Evolutionary conservation across 2,113 vertebrate species (phyloP).

Genomic region (Eulacestoma nigropectus): DNA sequence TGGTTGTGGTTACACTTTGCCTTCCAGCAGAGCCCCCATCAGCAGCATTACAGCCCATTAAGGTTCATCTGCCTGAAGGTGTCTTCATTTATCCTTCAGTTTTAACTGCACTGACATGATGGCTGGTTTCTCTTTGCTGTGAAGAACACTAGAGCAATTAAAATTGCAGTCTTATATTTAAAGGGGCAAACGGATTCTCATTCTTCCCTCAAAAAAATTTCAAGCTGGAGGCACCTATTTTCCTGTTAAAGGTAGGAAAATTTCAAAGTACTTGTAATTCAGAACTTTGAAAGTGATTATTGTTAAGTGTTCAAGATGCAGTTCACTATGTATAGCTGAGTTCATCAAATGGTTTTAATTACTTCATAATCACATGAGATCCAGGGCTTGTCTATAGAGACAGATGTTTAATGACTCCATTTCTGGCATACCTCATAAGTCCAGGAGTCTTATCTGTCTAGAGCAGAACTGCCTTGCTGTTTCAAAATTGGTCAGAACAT

Average conservation of each 20-base stretch:
- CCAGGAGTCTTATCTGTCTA: not conserved
- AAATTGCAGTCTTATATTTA: not conserved
- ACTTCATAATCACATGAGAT: not conserved
- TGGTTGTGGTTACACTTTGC: not conserved
- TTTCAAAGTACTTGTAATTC: not conserved
- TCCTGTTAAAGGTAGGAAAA: not conserved
- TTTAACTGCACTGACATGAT: not conserved
- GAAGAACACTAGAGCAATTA: not conserved
- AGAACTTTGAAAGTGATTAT: not conserved
- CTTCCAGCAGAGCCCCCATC: not conserved
- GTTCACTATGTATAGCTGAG: not conserved
- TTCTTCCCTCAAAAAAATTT: not conserved
- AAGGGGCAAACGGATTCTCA: not conserved
- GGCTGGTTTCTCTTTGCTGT: not conserved
- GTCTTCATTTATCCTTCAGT: not conserved
- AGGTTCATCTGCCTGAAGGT: not conserved
- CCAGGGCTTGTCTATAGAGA: not conserved
- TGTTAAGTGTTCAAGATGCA: not conserved
- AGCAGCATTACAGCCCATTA: not conserved
- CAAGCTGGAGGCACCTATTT: not conserved
- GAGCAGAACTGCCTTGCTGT: not conserved
- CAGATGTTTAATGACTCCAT: not conserved
- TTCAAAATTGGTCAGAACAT: not conserved
- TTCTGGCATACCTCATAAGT: not conserved
- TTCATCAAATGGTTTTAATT: conserved; percentile 19